Conservation (phyloP, 2,797 vertebrate species). For the Florisuga fusca region DNA sequence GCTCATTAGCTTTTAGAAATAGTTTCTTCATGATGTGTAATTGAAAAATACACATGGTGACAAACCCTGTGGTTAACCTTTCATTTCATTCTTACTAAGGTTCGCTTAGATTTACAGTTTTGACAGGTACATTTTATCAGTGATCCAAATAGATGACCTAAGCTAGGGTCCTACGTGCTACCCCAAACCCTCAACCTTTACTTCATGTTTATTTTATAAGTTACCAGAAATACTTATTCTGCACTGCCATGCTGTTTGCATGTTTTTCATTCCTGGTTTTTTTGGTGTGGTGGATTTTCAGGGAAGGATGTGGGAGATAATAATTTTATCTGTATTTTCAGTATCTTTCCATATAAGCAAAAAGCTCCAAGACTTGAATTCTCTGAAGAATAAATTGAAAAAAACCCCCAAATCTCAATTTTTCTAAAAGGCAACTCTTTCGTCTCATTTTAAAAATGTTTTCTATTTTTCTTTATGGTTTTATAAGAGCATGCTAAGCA, state of each 20-base stretch:
- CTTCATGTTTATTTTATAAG: slow-evolving; percentile 38
- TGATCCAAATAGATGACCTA: neutral
- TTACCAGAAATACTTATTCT: slow-evolving; percentile 3
- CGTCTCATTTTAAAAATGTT: neutral
- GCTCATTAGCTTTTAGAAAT: slow-evolving; percentile 29
- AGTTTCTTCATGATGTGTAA: neutral
- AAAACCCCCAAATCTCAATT: neutral
- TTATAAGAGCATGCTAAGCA: neutral
- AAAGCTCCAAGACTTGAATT: neutral
- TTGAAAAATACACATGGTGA: slow-evolving; percentile 8
- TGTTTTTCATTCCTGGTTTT: neutral
- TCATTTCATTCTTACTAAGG: neutral
- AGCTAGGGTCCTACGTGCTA: slow-evolving; percentile 6
- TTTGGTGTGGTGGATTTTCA: too few species aligned
- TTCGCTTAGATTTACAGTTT: neutral
- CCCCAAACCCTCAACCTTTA: neutral
- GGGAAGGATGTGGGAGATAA: neutral
- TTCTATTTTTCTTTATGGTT: neutral
- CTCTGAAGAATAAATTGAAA: neutral
- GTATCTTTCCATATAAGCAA: neutral
- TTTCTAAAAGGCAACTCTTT: neutral
- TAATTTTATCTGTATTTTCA: neutral
- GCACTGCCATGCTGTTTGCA: neutral
- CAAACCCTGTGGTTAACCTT: slow-evolving; percentile 19
- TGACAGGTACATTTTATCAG: slow-evolving; percentile 31